Percentiles rank a stretch among this genome's conserved stretches.
Conservation (phyloP, 1,140 invertebrate genomes). For the Mactra quadrangularis region DNA sequence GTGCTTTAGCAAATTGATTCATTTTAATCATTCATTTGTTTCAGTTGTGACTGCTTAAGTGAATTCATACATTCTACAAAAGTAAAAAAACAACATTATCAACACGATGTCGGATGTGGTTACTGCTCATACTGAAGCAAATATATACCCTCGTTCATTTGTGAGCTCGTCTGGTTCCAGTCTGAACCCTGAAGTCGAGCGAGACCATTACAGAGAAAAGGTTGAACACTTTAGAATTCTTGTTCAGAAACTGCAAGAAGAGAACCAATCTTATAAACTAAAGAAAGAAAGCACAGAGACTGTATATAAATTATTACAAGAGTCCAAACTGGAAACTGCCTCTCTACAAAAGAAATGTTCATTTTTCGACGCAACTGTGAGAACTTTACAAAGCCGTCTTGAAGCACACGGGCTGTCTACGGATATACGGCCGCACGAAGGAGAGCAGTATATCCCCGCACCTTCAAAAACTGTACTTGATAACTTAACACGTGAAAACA, state of each 20-base stretch:
- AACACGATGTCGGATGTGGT: constrained; percentile 14
- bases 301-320: constrained; percentile 73
- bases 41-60: no score
- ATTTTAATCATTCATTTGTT: no score
- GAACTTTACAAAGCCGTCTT: constrained; percentile 77
- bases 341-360: constrained; percentile 66
- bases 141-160: background rate
- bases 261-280: constrained; percentile 72
- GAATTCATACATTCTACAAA: no score
- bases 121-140: background rate
- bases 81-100: background rate
- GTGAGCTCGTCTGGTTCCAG: constrained; percentile 15
- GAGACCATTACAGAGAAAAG: constrained; percentile 71
- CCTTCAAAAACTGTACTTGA: constrained; percentile 76
- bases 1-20: no score
- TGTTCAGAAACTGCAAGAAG: constrained; percentile 70
- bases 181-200: constrained; percentile 66
- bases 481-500: constrained; percentile 77
- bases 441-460: constrained; percentile 75
- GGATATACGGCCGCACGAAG: constrained; percentile 68
- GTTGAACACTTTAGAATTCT: constrained; percentile 74
- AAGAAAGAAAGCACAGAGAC: constrained; percentile 76
- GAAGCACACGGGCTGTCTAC: constrained; percentile 68
- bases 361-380: constrained; percentile 72
- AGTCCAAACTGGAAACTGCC: constrained; percentile 71